Evolutionary conservation across 2,888 invertebrate species (phyloP).

Genomic region (Sacculina carcini): DNA sequence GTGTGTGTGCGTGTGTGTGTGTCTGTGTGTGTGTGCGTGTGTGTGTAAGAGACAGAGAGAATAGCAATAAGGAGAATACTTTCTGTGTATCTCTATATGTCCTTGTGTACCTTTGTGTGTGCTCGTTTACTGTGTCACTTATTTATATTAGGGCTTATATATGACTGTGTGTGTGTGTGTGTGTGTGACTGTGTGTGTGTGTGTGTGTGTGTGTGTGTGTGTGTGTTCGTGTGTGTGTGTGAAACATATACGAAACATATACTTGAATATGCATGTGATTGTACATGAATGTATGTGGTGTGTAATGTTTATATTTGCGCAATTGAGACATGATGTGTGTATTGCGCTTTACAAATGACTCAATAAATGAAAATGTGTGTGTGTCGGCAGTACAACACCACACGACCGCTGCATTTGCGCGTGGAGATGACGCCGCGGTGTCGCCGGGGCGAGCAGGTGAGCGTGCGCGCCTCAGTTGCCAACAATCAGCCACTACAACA

Average conservation of each 20-base stretch:
- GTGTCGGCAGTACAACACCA: slow-evolving; percentile 10
- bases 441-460: slow-evolving; percentile 26
- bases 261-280: no score
- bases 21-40: background rate
- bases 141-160: background rate
- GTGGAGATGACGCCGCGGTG: slow-evolving; percentile 24
- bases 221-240: no score
- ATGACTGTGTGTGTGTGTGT: background rate
- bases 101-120: background rate
- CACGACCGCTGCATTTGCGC: slow-evolving; percentile 26
- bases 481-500: slow-evolving; percentile 19
- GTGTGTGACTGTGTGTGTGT: background rate
- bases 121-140: background rate
- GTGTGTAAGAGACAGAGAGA: background rate
- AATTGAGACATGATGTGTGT: no score
- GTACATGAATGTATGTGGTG: no score
- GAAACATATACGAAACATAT: no score
- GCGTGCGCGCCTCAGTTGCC: slow-evolving; percentile 18
- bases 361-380: no score
- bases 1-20: no score
- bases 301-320: no score
- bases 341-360: no score
- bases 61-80: background rate
- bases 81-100: background rate
- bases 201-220: background rate